Percentiles rank a stretch among this genome's conserved stretches.
phyloP scores from a whole-genome alignment of 2,113 vertebrate species.

The Ginglymostoma cirratum region DNA sequence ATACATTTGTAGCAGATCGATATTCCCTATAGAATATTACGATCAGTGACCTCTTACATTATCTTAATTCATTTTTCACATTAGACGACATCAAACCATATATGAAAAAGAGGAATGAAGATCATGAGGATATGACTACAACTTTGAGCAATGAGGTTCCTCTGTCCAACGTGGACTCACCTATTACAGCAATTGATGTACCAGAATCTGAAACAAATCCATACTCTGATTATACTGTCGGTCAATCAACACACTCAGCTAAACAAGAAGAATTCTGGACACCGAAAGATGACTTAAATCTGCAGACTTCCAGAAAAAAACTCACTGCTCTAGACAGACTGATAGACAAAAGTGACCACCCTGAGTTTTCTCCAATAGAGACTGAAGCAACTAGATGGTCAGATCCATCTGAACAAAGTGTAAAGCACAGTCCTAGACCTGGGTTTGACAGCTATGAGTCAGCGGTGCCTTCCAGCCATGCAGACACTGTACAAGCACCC shows the following conservation, averaged over 20 bases:
- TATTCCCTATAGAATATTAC: not conserved
- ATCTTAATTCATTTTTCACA: not conserved
- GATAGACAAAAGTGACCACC: not conserved
- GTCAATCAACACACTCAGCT: not conserved
- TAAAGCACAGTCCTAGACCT: not conserved
- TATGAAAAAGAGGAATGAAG: not conserved
- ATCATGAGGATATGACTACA: not conserved
- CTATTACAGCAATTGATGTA: not conserved
- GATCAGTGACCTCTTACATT: not conserved
- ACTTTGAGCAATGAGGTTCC: not conserved
- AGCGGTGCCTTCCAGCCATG: no score
- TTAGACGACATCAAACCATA: not conserved
- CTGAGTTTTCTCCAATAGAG: not conserved
- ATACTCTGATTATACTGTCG: not conserved
- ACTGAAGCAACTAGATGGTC: not conserved
- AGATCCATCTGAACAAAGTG: not conserved
- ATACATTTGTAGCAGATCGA: not conserved
- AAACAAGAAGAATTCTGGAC: not conserved
- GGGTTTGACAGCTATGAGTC: not conserved
- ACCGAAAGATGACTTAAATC: not conserved
- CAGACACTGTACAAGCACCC: not conserved
- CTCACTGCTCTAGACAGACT: not conserved
- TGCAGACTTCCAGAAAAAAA: not conserved
- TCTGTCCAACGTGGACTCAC: not conserved
- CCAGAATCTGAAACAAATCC: conserved; percentile 1